Percentiles rank a stretch among this genome's conserved stretches.
These are phyloP conservation scores for Menidia menidia DNA, from an alignment of 2,797 vertebrate genomes.

Conservation along the genomic window DNA sequence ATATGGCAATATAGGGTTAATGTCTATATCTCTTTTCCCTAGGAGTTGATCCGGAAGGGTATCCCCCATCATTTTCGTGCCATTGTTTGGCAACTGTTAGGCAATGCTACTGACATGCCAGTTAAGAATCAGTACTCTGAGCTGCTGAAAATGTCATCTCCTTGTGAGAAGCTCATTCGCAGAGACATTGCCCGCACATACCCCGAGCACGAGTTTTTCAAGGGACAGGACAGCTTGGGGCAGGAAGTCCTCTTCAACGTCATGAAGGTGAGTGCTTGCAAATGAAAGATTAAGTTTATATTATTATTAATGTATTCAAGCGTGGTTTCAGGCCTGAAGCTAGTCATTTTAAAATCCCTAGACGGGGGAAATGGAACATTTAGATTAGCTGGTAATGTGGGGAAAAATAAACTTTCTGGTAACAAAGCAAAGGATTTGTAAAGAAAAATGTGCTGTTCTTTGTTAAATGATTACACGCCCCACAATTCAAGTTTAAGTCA, in stretches of 20 bases:
- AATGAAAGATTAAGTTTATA: too few relatives aligned
- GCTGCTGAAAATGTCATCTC: constrained; percentile 97
- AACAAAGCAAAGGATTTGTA: too few relatives aligned
- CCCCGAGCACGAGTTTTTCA: constrained; percentile 98
- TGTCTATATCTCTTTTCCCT: constrained; percentile 8
- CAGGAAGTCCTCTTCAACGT: constrained; percentile 99
- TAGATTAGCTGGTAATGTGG: too few relatives aligned
- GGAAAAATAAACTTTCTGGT: too few relatives aligned
- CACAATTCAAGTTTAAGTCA: too few relatives aligned
- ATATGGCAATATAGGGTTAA: background rate
- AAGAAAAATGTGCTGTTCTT: too few relatives aligned
- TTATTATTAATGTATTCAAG: too few relatives aligned
- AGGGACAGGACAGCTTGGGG: constrained; percentile 97
- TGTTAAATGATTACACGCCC: too few relatives aligned
- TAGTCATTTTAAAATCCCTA: too few relatives aligned
- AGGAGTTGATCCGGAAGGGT: constrained; percentile 98
- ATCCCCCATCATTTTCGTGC: constrained; percentile 99
- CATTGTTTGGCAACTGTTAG: constrained; percentile 98
- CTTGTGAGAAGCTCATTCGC: constrained; percentile 97
- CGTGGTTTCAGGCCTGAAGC: too few relatives aligned
- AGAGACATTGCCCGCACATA: constrained; percentile 98
- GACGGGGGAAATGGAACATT: too few relatives aligned
- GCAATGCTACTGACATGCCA: constrained; percentile 95
- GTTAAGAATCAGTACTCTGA: constrained; percentile 99
- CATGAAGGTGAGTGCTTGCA: constrained; percentile 91